Evolutionary conservation across 2,888 invertebrate species (phyloP), one percentile per base, ranked within the genome.

Genomic region (Agriopis aurantiaria): DNA sequence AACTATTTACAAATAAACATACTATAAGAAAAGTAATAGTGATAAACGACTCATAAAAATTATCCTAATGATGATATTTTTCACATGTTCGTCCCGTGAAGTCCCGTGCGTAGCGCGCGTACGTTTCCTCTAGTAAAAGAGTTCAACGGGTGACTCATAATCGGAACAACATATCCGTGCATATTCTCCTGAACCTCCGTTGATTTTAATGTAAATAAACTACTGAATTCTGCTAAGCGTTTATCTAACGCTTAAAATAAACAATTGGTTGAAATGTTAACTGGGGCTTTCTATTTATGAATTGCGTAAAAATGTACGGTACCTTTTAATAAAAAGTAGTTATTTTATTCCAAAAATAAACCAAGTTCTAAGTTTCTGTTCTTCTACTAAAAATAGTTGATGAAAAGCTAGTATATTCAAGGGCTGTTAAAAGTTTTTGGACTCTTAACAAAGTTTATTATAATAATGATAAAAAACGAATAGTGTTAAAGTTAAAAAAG

Each of bases 61-160:
- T 11, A 48, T 6, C 11, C 11, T 48, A 3, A 12, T 48, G 9
- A 7, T 63, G 61, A 70, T 73, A 33, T 56, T 56, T 67, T 61
- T 60, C 23, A n/a, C 3, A 45, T 61, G 10, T 45, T 43, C n/a
- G 11, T 49, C 14, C 33, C 4, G 12, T 52, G 7, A 43, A 23
- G 11, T 49, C 14, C 33, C 1, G 12, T 46, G 3, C 11, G 12
- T 10, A 17, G 9, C 14, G 10, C 17, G n/a, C n/a, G 63, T 65
- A 65, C 63, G 63, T 66, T 68, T 61, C 52, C 17, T 46, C 63
- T 41, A 60, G 71, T 66, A 73, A 70, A 72, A 64, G 71, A 72
- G 68, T 75, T 77, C 77, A 77, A 75, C 68, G 71, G 58, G 72
- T 49, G 59, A 62, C 48, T 57, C 48, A 7, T 9, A 14, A 33